These are phyloP conservation scores for Sesamia nonagrioides DNA, from an alignment of 1,140 invertebrate genomes.

Conservation along the genomic window DNA sequence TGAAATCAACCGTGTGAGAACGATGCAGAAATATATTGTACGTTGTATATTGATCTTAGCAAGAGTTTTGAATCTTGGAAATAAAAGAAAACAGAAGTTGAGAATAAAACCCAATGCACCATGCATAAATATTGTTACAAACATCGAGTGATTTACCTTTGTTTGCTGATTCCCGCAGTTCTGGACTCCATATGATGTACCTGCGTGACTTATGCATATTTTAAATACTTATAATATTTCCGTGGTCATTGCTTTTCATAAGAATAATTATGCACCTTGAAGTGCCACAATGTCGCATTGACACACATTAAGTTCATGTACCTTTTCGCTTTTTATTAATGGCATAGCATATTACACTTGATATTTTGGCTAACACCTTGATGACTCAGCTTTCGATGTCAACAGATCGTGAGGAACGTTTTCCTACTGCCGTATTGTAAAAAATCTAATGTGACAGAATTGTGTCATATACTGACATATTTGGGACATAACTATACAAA, in stretches of 20 bases:
- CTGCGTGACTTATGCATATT: slow-evolving; percentile 17
- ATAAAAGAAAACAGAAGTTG: not conserved
- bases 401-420: slow-evolving; percentile 5
- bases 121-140: slow-evolving; percentile 3
- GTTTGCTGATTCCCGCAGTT: slow-evolving; percentile 10
- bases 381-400: not conserved
- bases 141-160: slow-evolving; percentile 20
- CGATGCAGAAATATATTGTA: too few relatives aligned
- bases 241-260: slow-evolving; percentile 28
- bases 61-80: too few relatives aligned
- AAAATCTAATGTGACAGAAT: not conserved
- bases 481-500: not conserved
- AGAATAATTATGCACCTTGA: slow-evolving; percentile 39
- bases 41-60: too few relatives aligned
- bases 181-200: not conserved
- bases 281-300: slow-evolving; percentile 27
- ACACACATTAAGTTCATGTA: slow-evolving; percentile 39
- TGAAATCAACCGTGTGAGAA: too few relatives aligned
- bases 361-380: slow-evolving; percentile 19
- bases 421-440: slow-evolving; percentile 8
- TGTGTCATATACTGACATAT: slow-evolving; percentile 14
- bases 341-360: not conserved
- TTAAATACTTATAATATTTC: slow-evolving; percentile 30
- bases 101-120: not conserved
- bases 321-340: slow-evolving; percentile 37